Conservation (phyloP, 2,113 vertebrate species). For the Taurulus bubalis region DNA sequence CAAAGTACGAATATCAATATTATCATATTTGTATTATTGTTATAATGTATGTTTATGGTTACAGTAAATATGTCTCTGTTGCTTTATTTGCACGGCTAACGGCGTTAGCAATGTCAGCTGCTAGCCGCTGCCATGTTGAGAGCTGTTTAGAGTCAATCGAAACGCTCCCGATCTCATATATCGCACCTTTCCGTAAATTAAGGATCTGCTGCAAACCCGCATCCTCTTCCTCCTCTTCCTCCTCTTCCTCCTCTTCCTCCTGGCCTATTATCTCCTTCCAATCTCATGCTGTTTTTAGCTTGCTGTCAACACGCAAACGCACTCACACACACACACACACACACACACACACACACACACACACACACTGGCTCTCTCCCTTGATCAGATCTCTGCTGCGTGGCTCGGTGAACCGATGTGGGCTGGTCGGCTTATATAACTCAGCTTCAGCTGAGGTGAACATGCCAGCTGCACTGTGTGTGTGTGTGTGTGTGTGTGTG, state of each 20-base stretch:
- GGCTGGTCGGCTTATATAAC: conserved; percentile 80
- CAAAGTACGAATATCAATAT: too few relatives aligned
- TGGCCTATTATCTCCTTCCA: conserved; percentile 5
- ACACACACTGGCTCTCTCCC: conserved; percentile 14
- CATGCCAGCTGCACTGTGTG: conserved; percentile 61
- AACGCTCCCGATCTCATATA: not conserved
- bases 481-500: conserved; percentile 24
- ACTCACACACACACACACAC: conserved; percentile 15
- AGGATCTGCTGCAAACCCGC: not conserved
- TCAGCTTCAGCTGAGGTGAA: conserved; percentile 69
- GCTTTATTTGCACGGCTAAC: not conserved
- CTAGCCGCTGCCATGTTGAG: not conserved
- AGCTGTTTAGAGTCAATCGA: not conserved
- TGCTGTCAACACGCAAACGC: not conserved
- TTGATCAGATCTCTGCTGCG: conserved; percentile 66
- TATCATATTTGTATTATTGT: too few relatives aligned
- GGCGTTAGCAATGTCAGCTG: not conserved
- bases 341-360: conserved; percentile 24
- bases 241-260: conserved; percentile 5
- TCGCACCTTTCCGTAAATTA: not conserved
- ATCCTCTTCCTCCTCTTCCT: conserved; percentile 1
- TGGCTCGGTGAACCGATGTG: conserved; percentile 74
- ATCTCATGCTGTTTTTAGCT: conserved; percentile 8
- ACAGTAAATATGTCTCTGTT: too few relatives aligned
- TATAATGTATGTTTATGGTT: too few relatives aligned